Percentiles rank a stretch among this genome's conserved stretches.
phyloP scores from a whole-genome alignment of 2,888 invertebrate species.

The Watsonalla cultraria region DNA sequence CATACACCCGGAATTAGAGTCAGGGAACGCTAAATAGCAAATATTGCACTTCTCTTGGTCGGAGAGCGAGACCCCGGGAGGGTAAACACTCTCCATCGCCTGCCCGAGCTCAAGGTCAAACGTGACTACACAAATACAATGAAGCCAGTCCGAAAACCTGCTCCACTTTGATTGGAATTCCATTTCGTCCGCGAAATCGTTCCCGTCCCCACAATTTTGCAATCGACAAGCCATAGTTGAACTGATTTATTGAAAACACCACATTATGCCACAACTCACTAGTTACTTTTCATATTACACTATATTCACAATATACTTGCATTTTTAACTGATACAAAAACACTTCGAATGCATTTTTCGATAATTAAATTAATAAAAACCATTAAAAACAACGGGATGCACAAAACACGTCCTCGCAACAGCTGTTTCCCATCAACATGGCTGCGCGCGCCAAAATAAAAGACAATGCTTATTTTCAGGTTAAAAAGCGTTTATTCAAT shows the following conservation, averaged over 20 bases:
- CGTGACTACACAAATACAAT: conserved; percentile 98
- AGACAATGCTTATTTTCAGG: conserved; percentile 21
- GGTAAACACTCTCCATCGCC: conserved; percentile 96
- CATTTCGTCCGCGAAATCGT: conserved; percentile 52
- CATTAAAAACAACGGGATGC: conserved; percentile 49
- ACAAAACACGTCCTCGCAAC: conserved; percentile 49
- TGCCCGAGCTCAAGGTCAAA: conserved; percentile 99
- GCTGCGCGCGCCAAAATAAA: conserved; percentile 72
- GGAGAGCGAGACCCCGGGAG: conserved; percentile 85
- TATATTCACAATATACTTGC: conserved; percentile 28
- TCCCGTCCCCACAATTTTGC: conserved; percentile 54
- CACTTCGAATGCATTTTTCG: conserved; percentile 38
- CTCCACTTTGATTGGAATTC: conserved; percentile 80
- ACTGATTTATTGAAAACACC: conserved; percentile 35
- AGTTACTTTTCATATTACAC: conserved; percentile 23
- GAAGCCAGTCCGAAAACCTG: conserved; percentile 94
- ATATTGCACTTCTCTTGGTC: conserved; percentile 95
- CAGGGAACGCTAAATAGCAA: conserved; percentile 99
- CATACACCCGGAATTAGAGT: conserved; percentile 99
- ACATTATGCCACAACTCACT: conserved; percentile 22
- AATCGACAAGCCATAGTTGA: conserved; percentile 62
- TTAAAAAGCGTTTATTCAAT: conserved; percentile 2
- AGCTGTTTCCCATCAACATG: conserved; percentile 73
- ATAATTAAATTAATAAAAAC: conserved; percentile 23
- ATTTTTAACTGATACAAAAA: conserved; percentile 35